Percentiles rank a stretch among this genome's conserved stretches.
phyloP scores from a whole-genome alignment of 1,140 invertebrate species.

The Epicauta chinensis region DNA sequence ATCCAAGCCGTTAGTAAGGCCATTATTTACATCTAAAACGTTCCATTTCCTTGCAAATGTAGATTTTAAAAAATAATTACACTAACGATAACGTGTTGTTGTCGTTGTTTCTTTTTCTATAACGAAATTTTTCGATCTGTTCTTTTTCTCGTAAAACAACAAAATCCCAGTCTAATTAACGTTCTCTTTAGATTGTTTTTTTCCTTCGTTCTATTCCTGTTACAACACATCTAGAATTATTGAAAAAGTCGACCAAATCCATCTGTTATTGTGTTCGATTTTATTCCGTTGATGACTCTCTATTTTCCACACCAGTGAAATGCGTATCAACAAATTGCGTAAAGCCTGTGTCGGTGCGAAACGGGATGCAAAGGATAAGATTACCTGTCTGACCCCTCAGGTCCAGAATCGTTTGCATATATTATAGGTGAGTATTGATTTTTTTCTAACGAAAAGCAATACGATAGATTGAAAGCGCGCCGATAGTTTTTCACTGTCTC shows the following conservation, averaged over 20 bases:
- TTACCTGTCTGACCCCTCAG: slow-evolving; percentile 25
- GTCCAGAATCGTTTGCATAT: slow-evolving; percentile 29
- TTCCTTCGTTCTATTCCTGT: no score
- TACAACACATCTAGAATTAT: no score
- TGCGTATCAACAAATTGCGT: slow-evolving; percentile 14
- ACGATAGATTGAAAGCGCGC: slow-evolving; percentile 35
- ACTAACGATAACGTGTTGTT: no score
- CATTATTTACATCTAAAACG: slow-evolving; percentile 15
- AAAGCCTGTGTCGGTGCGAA: slow-evolving; percentile 18
- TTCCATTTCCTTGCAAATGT: slow-evolving; percentile 12
- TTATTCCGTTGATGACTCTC: no score
- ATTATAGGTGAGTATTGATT: slow-evolving; percentile 25
- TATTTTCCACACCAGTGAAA: slow-evolving; percentile 10
- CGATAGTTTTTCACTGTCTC: slow-evolving; percentile 36
- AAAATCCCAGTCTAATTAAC: no score
- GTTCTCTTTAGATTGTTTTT: no score
- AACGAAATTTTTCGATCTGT: no score
- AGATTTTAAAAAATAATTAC: not conserved
- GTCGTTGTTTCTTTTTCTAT: no score
- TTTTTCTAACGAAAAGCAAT: slow-evolving; percentile 1
- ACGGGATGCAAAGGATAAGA: no score
- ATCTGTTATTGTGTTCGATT: no score
- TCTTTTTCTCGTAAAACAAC: no score
- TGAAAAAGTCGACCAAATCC: no score
- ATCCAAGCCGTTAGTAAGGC: slow-evolving; percentile 10